A percentile compares a stretch with the other conserved stretches of the same genome.
Conservation (phyloP, 1,140 invertebrate species). For the roundworm (Caenorhabditis elegans) region WBcel235 BX284602.5:6744001-6744500, state of each 20-base stretch:
- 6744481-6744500: not conserved
- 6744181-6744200: not conserved
- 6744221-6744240: not conserved
- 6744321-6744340: too few relatives aligned
- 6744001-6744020: conserved; percentile 10
- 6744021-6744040: not conserved
- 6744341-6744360: too few relatives aligned
- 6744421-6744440: not conserved
- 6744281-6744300: too few relatives aligned
- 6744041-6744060: conserved; percentile 4
- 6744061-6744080: conserved; percentile 16
- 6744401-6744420: not conserved
- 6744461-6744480: not conserved
- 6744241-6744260: not conserved
- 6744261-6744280: not conserved
- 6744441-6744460: not conserved
- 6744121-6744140: not conserved
- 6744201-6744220: not conserved
- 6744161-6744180: conserved; percentile 15
- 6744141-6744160: conserved; percentile 20
- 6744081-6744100: too few relatives aligned
- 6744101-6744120: too few relatives aligned
- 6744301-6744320: too few relatives aligned
- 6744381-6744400: not conserved
- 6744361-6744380: too few relatives aligned